These are phyloP conservation scores for Silvanus unidentatus DNA, from an alignment of 2,888 invertebrate species.

Conservation along the genomic window DNA sequence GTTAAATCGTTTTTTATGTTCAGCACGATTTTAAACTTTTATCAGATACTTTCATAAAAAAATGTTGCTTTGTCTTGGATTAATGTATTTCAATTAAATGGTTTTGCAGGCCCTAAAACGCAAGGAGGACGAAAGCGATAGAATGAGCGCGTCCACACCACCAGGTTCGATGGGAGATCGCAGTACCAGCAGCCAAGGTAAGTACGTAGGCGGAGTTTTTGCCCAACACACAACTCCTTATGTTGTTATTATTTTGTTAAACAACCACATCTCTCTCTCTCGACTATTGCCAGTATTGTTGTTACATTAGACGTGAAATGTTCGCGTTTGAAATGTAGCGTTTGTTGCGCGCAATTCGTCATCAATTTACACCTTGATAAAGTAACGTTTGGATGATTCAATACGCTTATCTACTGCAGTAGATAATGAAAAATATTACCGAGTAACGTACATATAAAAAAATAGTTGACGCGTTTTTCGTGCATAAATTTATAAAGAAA, in stretches of 20 bases:
- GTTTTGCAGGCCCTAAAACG: conserved; percentile 45
- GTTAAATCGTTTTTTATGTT: too few relatives aligned
- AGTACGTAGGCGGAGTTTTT: conserved; percentile 21
- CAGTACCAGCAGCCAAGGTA: conserved; percentile 47
- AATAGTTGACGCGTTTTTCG: too few relatives aligned
- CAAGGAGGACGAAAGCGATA: conserved; percentile 46
- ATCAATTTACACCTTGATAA: too few relatives aligned
- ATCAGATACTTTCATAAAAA: too few relatives aligned
- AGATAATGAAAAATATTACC: too few relatives aligned
- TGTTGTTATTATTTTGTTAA: conserved; percentile 1
- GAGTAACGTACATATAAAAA: too few relatives aligned
- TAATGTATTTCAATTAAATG: too few relatives aligned
- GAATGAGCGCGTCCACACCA: conserved; percentile 43
- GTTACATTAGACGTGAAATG: neutral
- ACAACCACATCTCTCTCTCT: neutral
- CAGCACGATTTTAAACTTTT: too few relatives aligned
- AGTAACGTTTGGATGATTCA: too few relatives aligned
- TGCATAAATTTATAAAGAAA: too few relatives aligned
- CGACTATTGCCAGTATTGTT: neutral
- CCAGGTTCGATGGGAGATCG: conserved; percentile 45
- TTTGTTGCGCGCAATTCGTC: neutral
- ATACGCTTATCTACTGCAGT: too few relatives aligned
- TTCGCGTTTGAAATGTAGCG: neutral
- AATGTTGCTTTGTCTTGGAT: too few relatives aligned
- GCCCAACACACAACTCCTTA: neutral